phyloP scores from a whole-genome alignment of 1,140 invertebrate genomes.

The Plectrocnemia conspersa region DNA sequence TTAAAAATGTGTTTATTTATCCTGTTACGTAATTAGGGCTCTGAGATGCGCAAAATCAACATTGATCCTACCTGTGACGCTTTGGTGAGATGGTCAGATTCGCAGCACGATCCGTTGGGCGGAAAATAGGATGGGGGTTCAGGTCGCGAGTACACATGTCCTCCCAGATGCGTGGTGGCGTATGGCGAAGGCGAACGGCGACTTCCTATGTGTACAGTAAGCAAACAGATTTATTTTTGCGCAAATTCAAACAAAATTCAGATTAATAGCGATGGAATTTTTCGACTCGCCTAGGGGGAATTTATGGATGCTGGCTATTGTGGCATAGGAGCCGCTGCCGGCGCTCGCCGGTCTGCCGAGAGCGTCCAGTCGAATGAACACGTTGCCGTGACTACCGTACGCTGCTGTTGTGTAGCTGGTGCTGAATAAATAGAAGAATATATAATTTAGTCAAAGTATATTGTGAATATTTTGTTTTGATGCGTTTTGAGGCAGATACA shows the following conservation, averaged over 20 bases:
- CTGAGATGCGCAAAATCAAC: too few relatives aligned
- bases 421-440: slow-evolving; percentile 40
- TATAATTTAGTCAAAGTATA: background rate
- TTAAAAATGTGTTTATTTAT: too few relatives aligned
- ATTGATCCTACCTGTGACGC: slow-evolving; percentile 50
- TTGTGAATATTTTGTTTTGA: too few relatives aligned
- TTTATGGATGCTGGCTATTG: slow-evolving; percentile 71
- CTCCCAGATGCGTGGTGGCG: slow-evolving; percentile 54
- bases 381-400: slow-evolving; percentile 66
- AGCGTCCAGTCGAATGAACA: slow-evolving; percentile 64
- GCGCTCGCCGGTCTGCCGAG: slow-evolving; percentile 63
- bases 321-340: slow-evolving; percentile 73
- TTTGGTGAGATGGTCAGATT: slow-evolving; percentile 46
- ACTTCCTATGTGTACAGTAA: slow-evolving; percentile 40
- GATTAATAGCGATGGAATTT: too few relatives aligned
- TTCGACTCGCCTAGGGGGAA: slow-evolving; percentile 50
- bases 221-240: too few relatives aligned
- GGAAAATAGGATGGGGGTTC: slow-evolving; percentile 41
- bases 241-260: too few relatives aligned
- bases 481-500: too few relatives aligned
- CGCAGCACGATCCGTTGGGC: slow-evolving; percentile 41
- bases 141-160: slow-evolving; percentile 43
- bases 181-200: slow-evolving; percentile 60
- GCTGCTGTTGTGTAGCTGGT: slow-evolving; percentile 65
- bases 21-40: background rate